Base-by-base conservation (phyloP, 2,888 invertebrate species). In the Drosophila pegasa region DNA sequence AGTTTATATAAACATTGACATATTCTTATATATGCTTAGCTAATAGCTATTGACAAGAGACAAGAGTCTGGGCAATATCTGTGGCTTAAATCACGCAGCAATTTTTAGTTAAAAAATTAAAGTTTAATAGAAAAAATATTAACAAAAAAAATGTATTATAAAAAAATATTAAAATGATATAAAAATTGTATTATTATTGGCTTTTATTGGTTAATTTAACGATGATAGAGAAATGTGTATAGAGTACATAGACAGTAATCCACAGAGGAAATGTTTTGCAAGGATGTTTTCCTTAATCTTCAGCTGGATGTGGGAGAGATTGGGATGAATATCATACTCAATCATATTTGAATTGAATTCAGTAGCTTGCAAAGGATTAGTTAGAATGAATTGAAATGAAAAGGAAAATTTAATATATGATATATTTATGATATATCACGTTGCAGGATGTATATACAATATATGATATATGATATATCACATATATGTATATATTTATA, bases 111-210 rank as follows among this genome's bases (percentile, higher is more conserved):
- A 7, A 29, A 1, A 31, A 47, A 16, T 18, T 31, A n/a, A 25
- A n/a, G 3, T 31, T 47, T 12, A 47, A 14, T 18, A 47, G 14
- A 27, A 47, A 18, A 47, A 18, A 45, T 7, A 12, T 14, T 8
- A 14, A 16, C 14, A 29, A 14, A 10, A 2, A 48, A 48, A 48
- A 20, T 29, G 16, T 29, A 48, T 31, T 48, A 29, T 31, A 48
- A 12, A 48, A 48, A 20, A 45, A 27, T 27, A 18, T 48, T 48
- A 18, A 48, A 48, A 31, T 8, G 29, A 14, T 9, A 27, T 43
- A n/a, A 9, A 31, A 48, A 31, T 48, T 48, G 2, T n/a, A 20
- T 7, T 31, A 2, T 29, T 1, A 47, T 48, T 20, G 14, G 20
- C 47, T 31, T 48, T 48, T 14, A 48, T 31, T 48, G 14, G 2